A percentile compares a stretch with the other conserved stretches of the same genome.
phyloP scores from a whole-genome alignment of 2,113 vertebrate genomes.

The Cinclus mexicanus region DNA sequence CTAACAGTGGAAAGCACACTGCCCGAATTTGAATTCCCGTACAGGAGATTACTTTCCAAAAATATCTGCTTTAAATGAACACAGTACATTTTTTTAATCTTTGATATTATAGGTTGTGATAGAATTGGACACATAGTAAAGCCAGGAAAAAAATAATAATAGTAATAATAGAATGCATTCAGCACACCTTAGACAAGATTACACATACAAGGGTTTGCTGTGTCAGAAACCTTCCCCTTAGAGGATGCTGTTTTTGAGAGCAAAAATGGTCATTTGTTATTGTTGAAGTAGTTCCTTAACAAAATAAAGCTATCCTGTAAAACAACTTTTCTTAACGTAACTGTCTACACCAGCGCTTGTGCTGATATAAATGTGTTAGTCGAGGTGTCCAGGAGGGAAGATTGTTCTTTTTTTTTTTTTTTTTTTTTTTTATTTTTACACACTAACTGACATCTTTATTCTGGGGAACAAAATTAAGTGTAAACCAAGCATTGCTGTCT shows the following conservation, averaged over 20 bases:
- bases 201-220: not conserved
- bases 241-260: not conserved
- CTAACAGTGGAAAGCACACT: not conserved
- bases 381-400: not conserved
- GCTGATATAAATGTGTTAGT: not conserved
- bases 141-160: not conserved
- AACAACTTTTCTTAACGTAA: not conserved
- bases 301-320: not conserved
- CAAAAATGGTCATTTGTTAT: not conserved
- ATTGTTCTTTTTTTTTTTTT: conserved; percentile 1
- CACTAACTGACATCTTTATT: conserved; percentile 56
- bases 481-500: conserved; percentile 28
- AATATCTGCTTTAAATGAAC: not conserved
- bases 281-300: not conserved
- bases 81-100: not conserved
- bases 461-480: conserved; percentile 41
- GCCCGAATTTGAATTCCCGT: not conserved
- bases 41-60: not conserved
- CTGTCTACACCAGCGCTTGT: not conserved
- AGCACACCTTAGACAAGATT: not conserved
- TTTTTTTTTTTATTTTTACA: not conserved
- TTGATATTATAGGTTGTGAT: not conserved
- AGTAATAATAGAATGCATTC: not conserved
- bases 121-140: not conserved
- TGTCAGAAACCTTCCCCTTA: not conserved